A percentile compares a stretch with the other conserved stretches of the same genome.
Evolutionary conservation across 2,888 invertebrate genomes (phyloP).

Genomic region (Pachycephus smyrnensis): DNA sequence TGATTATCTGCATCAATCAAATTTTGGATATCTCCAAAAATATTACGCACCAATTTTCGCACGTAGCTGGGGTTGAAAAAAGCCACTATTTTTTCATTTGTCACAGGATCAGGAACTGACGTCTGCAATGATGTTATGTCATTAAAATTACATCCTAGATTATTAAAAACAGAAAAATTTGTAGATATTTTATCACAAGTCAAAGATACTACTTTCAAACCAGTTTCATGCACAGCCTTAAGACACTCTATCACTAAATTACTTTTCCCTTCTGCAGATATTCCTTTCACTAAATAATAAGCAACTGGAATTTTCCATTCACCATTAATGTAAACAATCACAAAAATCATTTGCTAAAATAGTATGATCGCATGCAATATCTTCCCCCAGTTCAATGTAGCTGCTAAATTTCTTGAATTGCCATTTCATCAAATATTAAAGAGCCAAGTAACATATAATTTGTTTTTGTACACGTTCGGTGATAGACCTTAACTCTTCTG

Average conservation of each 20-base stretch:
- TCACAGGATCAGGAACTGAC: too few relatives aligned
- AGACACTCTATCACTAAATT: constrained; percentile 21
- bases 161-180: constrained; percentile 9
- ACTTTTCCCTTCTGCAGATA: constrained; percentile 39
- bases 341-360: constrained; percentile 44
- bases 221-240: constrained; percentile 10
- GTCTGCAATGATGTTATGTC: too few relatives aligned
- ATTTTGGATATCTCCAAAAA: too few relatives aligned
- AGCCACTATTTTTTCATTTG: too few relatives aligned
- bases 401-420: constrained; percentile 40
- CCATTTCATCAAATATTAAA: constrained; percentile 9
- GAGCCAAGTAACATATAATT: constrained; percentile 10
- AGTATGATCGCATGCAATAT: constrained; percentile 32
- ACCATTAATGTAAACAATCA: constrained; percentile 45
- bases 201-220: constrained; percentile 12
- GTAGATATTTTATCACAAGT: constrained; percentile 17
- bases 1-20: too few relatives aligned
- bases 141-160: too few relatives aligned
- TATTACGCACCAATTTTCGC: too few relatives aligned
- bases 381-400: constrained; percentile 46
- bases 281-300: constrained; percentile 48
- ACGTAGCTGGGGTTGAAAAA: too few relatives aligned
- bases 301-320: constrained; percentile 54
- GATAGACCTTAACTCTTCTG: constrained; percentile 11
- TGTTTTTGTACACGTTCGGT: constrained; percentile 4